These are phyloP conservation scores for Colletes collaris DNA, from an alignment of 2,888 invertebrate genomes.

Conservation along the genomic window DNA sequence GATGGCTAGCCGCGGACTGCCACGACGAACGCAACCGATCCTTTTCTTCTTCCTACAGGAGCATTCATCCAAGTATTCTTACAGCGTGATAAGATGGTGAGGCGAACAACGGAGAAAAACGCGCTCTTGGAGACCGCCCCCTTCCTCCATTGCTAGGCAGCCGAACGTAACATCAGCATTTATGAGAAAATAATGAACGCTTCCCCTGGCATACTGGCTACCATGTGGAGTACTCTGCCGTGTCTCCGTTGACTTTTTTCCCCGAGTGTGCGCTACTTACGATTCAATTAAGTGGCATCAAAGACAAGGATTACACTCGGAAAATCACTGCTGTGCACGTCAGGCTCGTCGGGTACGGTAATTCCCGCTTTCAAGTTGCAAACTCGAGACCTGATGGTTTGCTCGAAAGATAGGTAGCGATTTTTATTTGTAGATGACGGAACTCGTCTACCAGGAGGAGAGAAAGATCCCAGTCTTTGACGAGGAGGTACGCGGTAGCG, in stretches of 20 bases:
- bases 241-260: conserved; percentile 20
- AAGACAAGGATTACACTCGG: not conserved
- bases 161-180: conserved; percentile 37
- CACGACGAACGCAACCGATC: conserved; percentile 24
- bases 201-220: not conserved
- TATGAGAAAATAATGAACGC: conserved; percentile 53
- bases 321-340: too few species aligned
- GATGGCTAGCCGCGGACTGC: not conserved
- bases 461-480: too few species aligned
- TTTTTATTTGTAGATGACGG: too few species aligned
- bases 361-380: too few species aligned
- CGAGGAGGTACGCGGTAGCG: too few species aligned
- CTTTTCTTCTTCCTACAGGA: conserved; percentile 1
- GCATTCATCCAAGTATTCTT: conserved; percentile 21
- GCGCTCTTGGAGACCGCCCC: conserved; percentile 22
- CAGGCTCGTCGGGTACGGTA: too few species aligned
- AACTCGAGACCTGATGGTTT: too few species aligned
- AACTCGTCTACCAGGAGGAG: too few species aligned
- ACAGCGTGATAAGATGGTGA: conserved; percentile 5
- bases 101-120: conserved; percentile 35
- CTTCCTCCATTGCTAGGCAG: conserved; percentile 40
- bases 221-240: not conserved
- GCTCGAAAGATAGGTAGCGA: too few species aligned
- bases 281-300: conserved; percentile 27
- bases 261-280: not conserved